These are phyloP conservation scores for Umimayanthus chanpuru DNA, from an alignment of 92 coral and sea anemone species.

Conservation along the genomic window DNA sequence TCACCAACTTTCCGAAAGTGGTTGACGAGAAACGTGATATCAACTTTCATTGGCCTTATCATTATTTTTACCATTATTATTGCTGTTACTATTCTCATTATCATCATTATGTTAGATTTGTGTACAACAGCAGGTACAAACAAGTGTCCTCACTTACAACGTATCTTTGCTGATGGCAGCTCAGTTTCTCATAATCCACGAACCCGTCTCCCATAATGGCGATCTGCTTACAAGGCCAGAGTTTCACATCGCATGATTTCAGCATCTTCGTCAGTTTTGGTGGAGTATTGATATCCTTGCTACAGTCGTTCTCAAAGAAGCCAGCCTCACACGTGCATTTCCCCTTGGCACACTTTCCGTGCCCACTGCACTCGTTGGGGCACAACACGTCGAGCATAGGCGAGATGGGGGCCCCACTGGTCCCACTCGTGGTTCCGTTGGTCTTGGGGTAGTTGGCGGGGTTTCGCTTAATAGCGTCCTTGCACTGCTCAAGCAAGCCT, in stretches of 20 bases:
- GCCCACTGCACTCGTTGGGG: constrained; percentile 36
- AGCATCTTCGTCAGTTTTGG: constrained; percentile 24
- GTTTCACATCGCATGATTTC: constrained; percentile 20
- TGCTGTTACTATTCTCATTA: too few species aligned
- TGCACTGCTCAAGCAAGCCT: not conserved
- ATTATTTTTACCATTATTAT: too few species aligned
- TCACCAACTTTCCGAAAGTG: too few species aligned
- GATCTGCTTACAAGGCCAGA: constrained; percentile 14
- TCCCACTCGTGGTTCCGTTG: not conserved
- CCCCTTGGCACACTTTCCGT: constrained; percentile 29
- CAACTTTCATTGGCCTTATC: too few species aligned
- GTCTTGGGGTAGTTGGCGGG: not conserved
- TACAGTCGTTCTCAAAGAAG: constrained; percentile 23
- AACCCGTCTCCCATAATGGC: too few species aligned
- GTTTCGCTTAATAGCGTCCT: constrained; percentile 30
- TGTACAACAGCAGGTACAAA: not conserved
- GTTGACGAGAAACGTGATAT: too few species aligned
- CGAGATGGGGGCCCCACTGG: not conserved
- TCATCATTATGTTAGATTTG: not conserved
- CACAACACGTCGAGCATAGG: constrained; percentile 19
- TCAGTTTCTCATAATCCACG: not conserved
- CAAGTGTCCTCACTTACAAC: constrained; percentile 3
- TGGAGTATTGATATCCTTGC: constrained; percentile 24
- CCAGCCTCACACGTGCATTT: constrained; percentile 14
- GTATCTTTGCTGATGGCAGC: constrained; percentile 35